Base-by-base conservation (phyloP, 2,113 vertebrate genomes). In the Oncorhynchus clarkii region DNA sequence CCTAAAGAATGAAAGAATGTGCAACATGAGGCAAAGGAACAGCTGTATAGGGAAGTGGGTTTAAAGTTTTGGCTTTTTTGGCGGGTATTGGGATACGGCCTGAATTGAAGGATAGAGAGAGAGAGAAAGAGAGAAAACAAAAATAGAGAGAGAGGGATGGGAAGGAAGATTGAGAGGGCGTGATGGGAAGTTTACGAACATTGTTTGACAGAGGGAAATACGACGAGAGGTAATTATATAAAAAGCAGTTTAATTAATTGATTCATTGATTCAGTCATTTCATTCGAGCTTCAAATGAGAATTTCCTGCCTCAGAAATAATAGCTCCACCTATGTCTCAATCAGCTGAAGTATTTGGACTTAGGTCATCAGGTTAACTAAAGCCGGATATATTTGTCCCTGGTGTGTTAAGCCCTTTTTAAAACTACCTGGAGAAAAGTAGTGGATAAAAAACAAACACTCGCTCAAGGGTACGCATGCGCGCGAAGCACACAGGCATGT, bases 11-110 rank as follows among this genome's bases (percentile, higher is more conserved):
- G 84, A 85, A 91, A 88, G 89, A 91, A 93, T 93, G 87, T 89
- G 82, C 83, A 92, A 89, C 85, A 87, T 89, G 90, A 93, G 77
- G 88, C 88, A 89, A 81, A 67, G 82, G 78, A 92, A 92, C 90
- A 93, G 91, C 91, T 91, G 90, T 87, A 90, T 79, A 54, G 80
- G 74, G 72, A 59, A 24, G 31, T 45, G 67, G 67, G 49, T 60
- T 34, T 60, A 45, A 64, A 62, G 57, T 22, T 16, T 62, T 3
- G n/a, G n/a, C 16, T 13, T 62, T 70, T 49, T 70, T 39, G 68
- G 45, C 68, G 27, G 29, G 67, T 29, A 49, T 20, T 48, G 20
- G 26, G 27, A 5, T 12, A 81, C 84, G 57, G 79, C 82, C 85
- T 27, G 81, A 82, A 18, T 18, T 57, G 14, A 18, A 4, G 6